Percentiles rank a stretch among this genome's conserved stretches.
Conservation (phyloP, 1,140 invertebrate species). For the Drosophila yakuba region DNA sequence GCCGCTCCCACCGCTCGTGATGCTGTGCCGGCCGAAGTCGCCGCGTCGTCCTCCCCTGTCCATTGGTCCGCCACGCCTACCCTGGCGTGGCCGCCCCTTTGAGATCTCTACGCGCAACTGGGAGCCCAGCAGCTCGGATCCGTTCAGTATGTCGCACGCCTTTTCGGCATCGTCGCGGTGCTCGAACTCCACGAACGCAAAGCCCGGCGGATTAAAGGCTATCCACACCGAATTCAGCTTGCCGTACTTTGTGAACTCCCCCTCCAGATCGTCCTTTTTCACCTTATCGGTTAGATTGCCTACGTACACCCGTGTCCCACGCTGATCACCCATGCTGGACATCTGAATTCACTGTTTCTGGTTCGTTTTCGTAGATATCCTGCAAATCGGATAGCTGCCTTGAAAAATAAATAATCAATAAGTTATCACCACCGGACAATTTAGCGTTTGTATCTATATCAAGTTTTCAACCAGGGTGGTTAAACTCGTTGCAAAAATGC, state of each 20-base stretch:
- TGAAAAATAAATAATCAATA: slow-evolving; percentile 74
- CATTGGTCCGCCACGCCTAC: slow-evolving; percentile 86
- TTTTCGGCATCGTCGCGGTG: slow-evolving; percentile 97
- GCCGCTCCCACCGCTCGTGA: slow-evolving; percentile 84
- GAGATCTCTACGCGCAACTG: slow-evolving; percentile 94
- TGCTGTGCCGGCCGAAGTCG: slow-evolving; percentile 85
- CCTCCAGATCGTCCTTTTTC: slow-evolving; percentile 95
- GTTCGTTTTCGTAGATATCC: slow-evolving; percentile 19
- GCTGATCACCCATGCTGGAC: slow-evolving; percentile 83
- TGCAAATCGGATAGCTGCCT: slow-evolving; percentile 41
- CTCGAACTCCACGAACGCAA: slow-evolving; percentile 99
- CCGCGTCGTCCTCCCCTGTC: slow-evolving; percentile 86
- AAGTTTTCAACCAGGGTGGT: slow-evolving; percentile 59
- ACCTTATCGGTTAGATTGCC: slow-evolving; percentile 92
- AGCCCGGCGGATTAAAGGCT: slow-evolving; percentile 97
- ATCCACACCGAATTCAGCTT: slow-evolving; percentile 98
- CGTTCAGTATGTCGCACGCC: slow-evolving; percentile 96
- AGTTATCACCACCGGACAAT: slow-evolving; percentile 63
- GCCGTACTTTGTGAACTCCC: slow-evolving; percentile 94
- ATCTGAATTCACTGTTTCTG: slow-evolving; percentile 3
- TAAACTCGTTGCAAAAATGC: slow-evolving; percentile 35
- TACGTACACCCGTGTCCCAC: slow-evolving; percentile 92
- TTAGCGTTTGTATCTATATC: slow-evolving; percentile 76
- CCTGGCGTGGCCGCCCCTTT: slow-evolving; percentile 88
- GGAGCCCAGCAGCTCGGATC: slow-evolving; percentile 91